Evolutionary conservation across 1,140 invertebrate species (phyloP), one percentile per base, ranked within the genome.

Genomic region (Dinothrombium tinctorium): DNA sequence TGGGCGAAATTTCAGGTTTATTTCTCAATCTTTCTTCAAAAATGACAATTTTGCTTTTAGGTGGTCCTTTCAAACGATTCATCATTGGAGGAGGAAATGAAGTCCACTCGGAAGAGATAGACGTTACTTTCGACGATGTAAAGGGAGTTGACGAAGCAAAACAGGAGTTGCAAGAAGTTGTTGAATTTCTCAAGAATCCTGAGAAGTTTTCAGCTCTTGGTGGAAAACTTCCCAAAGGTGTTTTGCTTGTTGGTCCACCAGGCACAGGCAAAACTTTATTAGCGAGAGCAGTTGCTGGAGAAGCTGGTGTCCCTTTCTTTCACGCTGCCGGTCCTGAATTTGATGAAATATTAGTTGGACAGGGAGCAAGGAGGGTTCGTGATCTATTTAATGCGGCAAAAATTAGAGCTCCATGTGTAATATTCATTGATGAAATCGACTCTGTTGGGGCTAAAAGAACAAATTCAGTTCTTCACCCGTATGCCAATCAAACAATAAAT

Each of bases 351-450:
- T 69, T 98, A 35, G 94, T 98, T 32, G 94, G 92, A 0, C 86
- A 92, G 59, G 94, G 94, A 6, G 89, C 92, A 12, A 63, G 84
- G 47, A 61, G 90, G 53, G 84, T 99, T 21, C 63, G 92, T 44
- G 86, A 96, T 59, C 65, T 99, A 33, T 99, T 98, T 55, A 80
- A 75, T 57, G 74, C 78, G 20, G 89, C 90, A 12, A 96, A 95
- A 57, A 73, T 75, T 49, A 65, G 74, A 33, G 77, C 90, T n/a
- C 92, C 94, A 1, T 96, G 90, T 61, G 86, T 98, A 0, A 78
- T 99, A 44, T 99, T 99, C 56, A 96, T 99, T 47, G 94, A 98
- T 59, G 94, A 99, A 67, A 98, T 99, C 40, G 94, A 98, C 65
- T 90, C 89, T 0, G 86, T 98, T 28, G 94, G 89, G 17, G 77